Conservation (phyloP, 2,888 invertebrate genomes). For the Sphaeridia pumilis region DNA sequence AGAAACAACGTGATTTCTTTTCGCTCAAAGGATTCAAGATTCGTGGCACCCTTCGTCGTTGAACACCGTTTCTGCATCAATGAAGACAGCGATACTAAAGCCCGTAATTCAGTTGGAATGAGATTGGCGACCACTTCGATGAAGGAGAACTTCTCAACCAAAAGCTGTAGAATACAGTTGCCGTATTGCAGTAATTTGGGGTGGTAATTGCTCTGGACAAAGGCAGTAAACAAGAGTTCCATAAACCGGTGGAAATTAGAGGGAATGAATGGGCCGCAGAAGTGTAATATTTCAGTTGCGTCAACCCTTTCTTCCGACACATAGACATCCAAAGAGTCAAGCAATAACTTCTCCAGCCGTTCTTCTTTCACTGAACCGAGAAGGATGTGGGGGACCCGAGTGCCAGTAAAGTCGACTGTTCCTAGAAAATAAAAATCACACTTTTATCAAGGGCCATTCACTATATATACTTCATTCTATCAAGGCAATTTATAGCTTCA, state of each 20-base stretch:
- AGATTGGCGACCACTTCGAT: too few species aligned
- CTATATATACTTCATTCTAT: too few species aligned
- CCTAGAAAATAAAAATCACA: too few species aligned
- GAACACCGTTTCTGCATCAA: neutral
- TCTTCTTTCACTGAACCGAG: neutral
- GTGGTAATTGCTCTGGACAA: neutral
- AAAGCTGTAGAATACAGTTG: neutral
- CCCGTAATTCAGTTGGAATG: neutral
- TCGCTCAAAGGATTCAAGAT: neutral
- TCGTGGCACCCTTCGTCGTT: neutral
- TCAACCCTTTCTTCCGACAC: neutral
- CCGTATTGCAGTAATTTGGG: neutral
- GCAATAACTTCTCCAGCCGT: neutral
- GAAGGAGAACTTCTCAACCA: neutral
- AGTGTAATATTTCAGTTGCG: too few species aligned
- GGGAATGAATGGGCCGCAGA: neutral
- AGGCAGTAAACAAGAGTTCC: neutral
- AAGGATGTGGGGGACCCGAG: neutral
- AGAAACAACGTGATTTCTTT: neutral
- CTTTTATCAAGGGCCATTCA: too few species aligned
- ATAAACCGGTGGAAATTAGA: neutral
- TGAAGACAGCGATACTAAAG: neutral
- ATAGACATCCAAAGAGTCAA: neutral
- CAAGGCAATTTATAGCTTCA: too few species aligned
- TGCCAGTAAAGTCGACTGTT: neutral